Percentiles rank a stretch among this genome's conserved stretches.
phyloP scores from a whole-genome alignment of 2,113 vertebrate genomes.

The Elachura formosa region DNA sequence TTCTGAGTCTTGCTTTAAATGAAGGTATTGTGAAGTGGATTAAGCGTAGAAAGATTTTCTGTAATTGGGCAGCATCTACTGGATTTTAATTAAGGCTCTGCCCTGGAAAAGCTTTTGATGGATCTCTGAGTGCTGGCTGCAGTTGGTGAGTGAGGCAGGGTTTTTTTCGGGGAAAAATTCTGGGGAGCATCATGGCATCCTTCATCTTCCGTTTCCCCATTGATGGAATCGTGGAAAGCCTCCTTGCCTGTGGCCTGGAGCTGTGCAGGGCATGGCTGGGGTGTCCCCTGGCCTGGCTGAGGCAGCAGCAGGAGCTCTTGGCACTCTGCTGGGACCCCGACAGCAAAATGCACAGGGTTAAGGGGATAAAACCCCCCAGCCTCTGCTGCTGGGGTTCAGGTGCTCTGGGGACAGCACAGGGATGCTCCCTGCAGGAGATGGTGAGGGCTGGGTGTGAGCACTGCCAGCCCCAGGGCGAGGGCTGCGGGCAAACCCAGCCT shows the following conservation, averaged over 20 bases:
- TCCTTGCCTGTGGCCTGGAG: not conserved
- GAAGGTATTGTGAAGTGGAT: conserved; percentile 2
- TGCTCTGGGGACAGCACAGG: not conserved
- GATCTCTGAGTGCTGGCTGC: conserved; percentile 30
- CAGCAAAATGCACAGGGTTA: not conserved
- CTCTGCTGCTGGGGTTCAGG: not conserved
- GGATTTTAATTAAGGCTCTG: conserved; percentile 66
- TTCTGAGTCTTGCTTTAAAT: not conserved
- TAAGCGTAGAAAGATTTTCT: conserved; percentile 51
- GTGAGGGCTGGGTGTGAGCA: not conserved
- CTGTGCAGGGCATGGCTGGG: not conserved
- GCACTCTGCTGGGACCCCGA: not conserved
- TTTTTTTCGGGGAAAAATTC: not conserved
- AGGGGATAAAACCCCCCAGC: not conserved
- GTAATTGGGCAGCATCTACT: conserved; percentile 53
- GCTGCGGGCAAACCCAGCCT: not conserved
- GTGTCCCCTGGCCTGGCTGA: not conserved
- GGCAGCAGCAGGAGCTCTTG: not conserved
- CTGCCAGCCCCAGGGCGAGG: too few species aligned
- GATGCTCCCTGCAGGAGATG: too few species aligned
- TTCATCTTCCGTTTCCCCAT: not conserved
- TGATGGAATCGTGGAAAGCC: not conserved
- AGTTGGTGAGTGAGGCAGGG: not conserved
- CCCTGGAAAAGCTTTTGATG: conserved; percentile 41
- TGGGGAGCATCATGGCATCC: not conserved